Base-by-base conservation (phyloP, 2,888 invertebrate species). In the Caradrina kadenii region DNA sequence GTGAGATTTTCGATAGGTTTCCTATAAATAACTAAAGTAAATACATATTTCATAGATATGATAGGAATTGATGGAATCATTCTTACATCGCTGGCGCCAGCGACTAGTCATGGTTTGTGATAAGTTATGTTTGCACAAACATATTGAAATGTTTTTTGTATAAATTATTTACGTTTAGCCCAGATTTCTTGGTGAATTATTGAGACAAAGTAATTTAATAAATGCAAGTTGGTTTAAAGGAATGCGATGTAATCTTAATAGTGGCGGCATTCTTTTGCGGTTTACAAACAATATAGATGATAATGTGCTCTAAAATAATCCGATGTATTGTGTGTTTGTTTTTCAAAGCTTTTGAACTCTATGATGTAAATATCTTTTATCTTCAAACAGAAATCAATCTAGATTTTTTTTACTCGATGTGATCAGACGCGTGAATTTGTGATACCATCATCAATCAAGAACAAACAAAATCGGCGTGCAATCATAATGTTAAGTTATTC, bases 51-150 rank as follows among this genome's bases (percentile, higher is more conserved):
- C 62, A 80, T 73, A 62, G 72, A 84, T 82, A 80, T 72, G 75
- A 73, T 82, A 78, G 67, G 70, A 78, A 80, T 64, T 69, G 79
- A 80, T 73, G 80, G 79, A 65, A 82, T 72, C 70, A 70, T 62
- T 81, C 58, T 64, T 64, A 59, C 49, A 69, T 63, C 48, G 67
- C 61, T 76, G 84, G 84, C 83, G 83, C 83, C 84, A 73, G 63
- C 62, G 15, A 70, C 71, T 62, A 67, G 65, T 73, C 60, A 68
- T 79, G 61, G 53, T 53, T 71, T 69, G 69, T 75, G 79, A 81
- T 84, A 83, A 81, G 65, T 81, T 69, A 79, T 84, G 70, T 84
- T 79, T 72, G 71, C 35, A 69, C 59, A 79, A 76, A 84, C 76
- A 80, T 59, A 73, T 65, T 80, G 68, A 79, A 83, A 58, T 64